Base-by-base conservation (phyloP, 2,888 invertebrate species). In the Gastracanthus pulcherrimus region DNA sequence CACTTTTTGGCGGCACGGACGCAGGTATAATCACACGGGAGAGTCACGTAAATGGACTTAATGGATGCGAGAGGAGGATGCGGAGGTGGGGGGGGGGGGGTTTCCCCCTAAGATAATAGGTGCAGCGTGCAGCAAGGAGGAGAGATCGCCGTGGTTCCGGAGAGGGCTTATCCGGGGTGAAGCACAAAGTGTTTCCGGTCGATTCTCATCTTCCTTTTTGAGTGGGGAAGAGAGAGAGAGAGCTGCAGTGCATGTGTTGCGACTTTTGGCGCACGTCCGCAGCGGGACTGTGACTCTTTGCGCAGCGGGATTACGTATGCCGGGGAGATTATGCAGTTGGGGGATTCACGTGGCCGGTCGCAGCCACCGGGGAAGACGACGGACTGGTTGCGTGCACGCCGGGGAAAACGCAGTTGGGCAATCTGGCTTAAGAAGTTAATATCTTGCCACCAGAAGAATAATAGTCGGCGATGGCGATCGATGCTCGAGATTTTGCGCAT, bases 31-130 rank as follows among this genome's bases (percentile, higher is more conserved):
- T 6, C n/a, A 19, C 31, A n/a, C n/a, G n/a, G n/a, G n/a, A n/a
- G n/a, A n/a, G 58, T 60, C 76, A 69, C 69, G 76, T 69, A 76
- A 60, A 58, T 69, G 58, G 67, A 69, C 58, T 69, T 76, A 76
- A 7, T n/a, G 6, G 41, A 5, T 36, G n/a, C n/a, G n/a, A n/a
- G n/a, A n/a, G n/a, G n/a, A n/a, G n/a, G n/a, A n/a, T n/a, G n/a
- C n/a, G n/a, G n/a, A n/a, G n/a, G n/a, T n/a, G n/a, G n/a, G n/a
- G 16, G 45, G 4, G 60, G 6, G 16, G 23, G 16, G 67, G 48
- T 41, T 76, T 76, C 38, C 16, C 55, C 76, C 34, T 38, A 67
- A 66, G 66, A 51, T 19, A 70, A 23, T 60, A 36, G 69, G 69
- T 34, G 45, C 19, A 31, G 19, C 36, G 45, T 64, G 11, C 31